These are phyloP conservation scores for Vespertilio murinus DNA, from an alignment of 2,797 vertebrate genomes.

Conservation along the genomic window DNA sequence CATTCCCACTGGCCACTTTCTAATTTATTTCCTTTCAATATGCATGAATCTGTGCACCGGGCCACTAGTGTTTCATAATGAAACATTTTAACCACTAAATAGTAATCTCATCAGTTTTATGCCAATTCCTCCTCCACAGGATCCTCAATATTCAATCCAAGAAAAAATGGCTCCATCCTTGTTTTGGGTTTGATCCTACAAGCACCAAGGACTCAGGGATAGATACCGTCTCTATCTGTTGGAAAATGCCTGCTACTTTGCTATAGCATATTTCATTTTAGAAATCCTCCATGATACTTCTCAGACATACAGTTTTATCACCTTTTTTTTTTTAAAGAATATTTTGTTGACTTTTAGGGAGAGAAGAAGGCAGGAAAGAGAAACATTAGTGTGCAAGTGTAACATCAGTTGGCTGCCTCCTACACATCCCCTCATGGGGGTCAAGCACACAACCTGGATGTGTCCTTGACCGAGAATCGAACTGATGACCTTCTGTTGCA, in stretches of 20 bases:
- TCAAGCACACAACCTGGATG: not conserved
- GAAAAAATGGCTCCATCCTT: not conserved
- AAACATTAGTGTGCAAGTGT: not conserved
- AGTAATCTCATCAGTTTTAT: conserved; percentile 30
- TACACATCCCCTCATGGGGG: not conserved
- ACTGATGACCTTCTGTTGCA: not conserved
- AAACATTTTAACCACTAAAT: conserved; percentile 57
- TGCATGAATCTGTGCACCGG: too few relatives aligned
- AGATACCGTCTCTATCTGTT: not conserved
- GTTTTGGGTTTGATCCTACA: not conserved
- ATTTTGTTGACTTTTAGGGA: not conserved
- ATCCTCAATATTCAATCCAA: not conserved
- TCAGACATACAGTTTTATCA: not conserved
- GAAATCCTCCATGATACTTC: not conserved
- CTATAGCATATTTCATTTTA: not conserved
- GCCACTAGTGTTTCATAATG: conserved; percentile 7
- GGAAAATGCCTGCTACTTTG: conserved; percentile 12
- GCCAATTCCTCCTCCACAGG: not conserved
- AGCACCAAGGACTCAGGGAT: not conserved
- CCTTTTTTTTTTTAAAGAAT: not conserved
- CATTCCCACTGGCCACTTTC: too few relatives aligned
- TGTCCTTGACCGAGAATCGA: not conserved
- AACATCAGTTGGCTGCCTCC: not conserved
- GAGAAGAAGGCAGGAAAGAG: not conserved
- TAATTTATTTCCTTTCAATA: too few relatives aligned